phyloP scores from a whole-genome alignment of 1,140 invertebrate species.

The Tetramorium alpestre region DNA sequence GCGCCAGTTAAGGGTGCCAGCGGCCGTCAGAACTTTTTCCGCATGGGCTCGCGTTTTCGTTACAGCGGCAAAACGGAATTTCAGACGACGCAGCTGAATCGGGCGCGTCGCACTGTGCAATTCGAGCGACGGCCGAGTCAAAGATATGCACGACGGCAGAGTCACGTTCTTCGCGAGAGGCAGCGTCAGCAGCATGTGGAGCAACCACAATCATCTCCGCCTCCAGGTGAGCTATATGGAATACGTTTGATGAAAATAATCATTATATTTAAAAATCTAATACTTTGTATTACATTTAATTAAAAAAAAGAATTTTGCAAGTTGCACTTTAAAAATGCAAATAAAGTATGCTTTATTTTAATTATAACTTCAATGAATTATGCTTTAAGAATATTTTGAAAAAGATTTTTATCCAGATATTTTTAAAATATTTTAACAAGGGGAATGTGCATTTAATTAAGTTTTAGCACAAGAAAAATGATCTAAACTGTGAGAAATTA shows the following conservation, averaged over 20 bases:
- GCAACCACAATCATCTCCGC: slow-evolving; percentile 72
- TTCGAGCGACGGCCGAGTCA: slow-evolving; percentile 98
- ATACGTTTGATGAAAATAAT: neutral
- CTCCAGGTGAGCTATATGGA: slow-evolving; percentile 67
- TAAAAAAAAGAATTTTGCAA: neutral
- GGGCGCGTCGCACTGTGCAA: slow-evolving; percentile 95
- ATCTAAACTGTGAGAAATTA: neutral
- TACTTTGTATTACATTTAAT: neutral
- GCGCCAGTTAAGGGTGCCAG: slow-evolving; percentile 96
- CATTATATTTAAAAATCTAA: slow-evolving; percentile 3
- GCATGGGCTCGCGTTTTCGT: slow-evolving; percentile 98
- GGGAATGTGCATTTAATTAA: neutral
- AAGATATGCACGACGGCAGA: slow-evolving; percentile 95
- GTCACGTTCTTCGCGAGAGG: slow-evolving; percentile 92
- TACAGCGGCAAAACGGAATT: slow-evolving; percentile 98
- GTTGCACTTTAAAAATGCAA: neutral
- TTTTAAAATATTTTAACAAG: neutral
- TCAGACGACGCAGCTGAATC: slow-evolving; percentile 96
- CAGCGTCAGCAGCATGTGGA: slow-evolving; percentile 87
- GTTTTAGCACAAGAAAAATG: neutral
- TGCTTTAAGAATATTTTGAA: neutral
- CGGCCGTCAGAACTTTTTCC: slow-evolving; percentile 97
- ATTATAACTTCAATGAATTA: neutral
- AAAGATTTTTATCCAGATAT: neutral
- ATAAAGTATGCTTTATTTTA: neutral